Conservation (phyloP, 2,113 vertebrate genomes). For the Megaceryle torquata region DNA sequence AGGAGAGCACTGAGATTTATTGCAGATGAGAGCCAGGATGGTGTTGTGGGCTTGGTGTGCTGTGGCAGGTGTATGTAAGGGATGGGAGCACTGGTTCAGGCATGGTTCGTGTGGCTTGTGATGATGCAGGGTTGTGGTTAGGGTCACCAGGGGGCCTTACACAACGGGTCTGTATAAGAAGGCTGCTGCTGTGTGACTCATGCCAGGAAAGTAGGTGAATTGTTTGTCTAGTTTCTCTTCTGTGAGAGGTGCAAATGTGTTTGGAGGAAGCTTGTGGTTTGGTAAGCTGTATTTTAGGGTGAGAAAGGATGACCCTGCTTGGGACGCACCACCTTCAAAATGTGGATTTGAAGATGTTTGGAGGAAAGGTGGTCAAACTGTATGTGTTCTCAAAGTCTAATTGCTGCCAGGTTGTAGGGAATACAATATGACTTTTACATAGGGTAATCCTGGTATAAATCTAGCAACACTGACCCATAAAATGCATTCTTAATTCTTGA, state of each 20-base stretch:
- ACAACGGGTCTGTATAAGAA: rapidly evolving
- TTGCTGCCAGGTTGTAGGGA: neutral
- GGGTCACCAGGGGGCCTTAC: neutral
- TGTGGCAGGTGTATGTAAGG: neutral
- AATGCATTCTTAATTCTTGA: neutral
- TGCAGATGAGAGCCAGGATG: neutral
- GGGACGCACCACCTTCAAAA: neutral
- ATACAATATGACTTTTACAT: neutral
- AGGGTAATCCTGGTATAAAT: neutral
- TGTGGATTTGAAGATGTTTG: neutral
- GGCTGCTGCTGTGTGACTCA: neutral
- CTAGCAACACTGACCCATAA: neutral
- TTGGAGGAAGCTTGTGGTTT: neutral
- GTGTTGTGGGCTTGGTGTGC: neutral
- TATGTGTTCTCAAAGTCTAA: neutral
- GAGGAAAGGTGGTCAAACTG: neutral
- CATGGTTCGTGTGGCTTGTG: neutral
- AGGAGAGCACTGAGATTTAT: neutral
- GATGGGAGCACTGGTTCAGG: neutral
- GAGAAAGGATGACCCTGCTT: neutral
- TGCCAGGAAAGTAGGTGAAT: neutral
- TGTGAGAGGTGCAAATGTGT: neutral
- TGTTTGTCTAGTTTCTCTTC: neutral
- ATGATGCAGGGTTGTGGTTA: neutral
- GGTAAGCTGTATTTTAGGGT: neutral